These are phyloP conservation scores for Microplitis demolitor DNA, from an alignment of 1,140 invertebrate genomes.

Conservation along the genomic window DNA sequence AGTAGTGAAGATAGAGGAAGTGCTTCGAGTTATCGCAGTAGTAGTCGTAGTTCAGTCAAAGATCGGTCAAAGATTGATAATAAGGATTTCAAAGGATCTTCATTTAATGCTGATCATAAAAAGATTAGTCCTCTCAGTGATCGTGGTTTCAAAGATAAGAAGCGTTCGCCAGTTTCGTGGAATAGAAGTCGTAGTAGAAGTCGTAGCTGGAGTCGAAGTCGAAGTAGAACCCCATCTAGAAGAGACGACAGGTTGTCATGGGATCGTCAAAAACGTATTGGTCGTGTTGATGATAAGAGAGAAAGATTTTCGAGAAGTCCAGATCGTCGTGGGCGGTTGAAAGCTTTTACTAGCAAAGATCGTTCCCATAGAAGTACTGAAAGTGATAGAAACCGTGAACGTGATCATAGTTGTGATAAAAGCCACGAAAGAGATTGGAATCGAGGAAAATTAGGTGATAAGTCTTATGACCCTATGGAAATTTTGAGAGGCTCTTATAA, in stretches of 20 bases:
- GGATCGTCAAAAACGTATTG: conserved; percentile 26
- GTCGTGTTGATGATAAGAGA: conserved; percentile 41
- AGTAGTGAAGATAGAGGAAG: conserved; percentile 32
- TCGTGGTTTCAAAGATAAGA: conserved; percentile 38
- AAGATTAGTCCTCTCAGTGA: conserved; percentile 39
- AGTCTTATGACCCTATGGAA: conserved; percentile 52
- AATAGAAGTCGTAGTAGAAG: conserved; percentile 45
- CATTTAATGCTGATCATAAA: conserved; percentile 36
- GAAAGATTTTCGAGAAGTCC: conserved; percentile 49
- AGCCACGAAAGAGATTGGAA: conserved; percentile 16
- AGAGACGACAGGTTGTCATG: conserved; percentile 39
- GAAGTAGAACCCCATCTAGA: conserved; percentile 51
- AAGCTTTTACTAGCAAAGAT: conserved; percentile 27
- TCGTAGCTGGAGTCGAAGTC: conserved; percentile 50
- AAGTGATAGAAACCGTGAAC: conserved; percentile 22
- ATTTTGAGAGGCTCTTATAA: conserved; percentile 45
- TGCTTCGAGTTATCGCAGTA: conserved; percentile 34
- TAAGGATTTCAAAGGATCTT: conserved; percentile 31
- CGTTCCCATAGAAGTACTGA: conserved; percentile 43
- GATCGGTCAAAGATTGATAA: conserved; percentile 35
- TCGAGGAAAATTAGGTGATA: conserved; percentile 42
- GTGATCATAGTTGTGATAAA: conserved; percentile 14
- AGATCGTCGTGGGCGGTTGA: conserved; percentile 27
- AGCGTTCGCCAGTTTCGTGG: conserved; percentile 43
- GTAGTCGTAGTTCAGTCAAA: conserved; percentile 28